phyloP scores from a whole-genome alignment of 2,113 vertebrate genomes.

The Myrmophylax atrothorax region DNA sequence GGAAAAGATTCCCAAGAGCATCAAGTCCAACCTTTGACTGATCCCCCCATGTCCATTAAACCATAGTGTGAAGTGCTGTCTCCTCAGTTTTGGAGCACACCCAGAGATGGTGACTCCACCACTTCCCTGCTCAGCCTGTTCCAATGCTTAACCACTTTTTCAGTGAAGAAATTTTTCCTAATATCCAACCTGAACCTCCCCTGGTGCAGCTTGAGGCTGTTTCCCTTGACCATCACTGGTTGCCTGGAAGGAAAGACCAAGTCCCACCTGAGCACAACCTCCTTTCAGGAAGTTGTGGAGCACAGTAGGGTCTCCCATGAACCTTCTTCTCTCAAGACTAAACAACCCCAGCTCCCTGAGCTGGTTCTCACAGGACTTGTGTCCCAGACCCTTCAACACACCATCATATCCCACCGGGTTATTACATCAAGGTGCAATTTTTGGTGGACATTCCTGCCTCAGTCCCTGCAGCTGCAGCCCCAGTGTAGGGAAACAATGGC shows the following conservation, averaged over 20 bases:
- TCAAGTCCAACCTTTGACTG: not conserved
- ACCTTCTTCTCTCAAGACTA: fast-evolving
- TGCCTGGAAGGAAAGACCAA: not conserved
- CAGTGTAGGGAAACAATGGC: not conserved
- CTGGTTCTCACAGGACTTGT: not conserved
- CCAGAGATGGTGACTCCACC: not conserved
- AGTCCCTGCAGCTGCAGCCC: not conserved
- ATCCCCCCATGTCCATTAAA: not conserved
- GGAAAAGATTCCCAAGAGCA: not conserved
- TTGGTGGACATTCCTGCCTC: not conserved
- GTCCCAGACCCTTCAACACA: not conserved
- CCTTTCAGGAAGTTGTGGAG: fast-evolving
- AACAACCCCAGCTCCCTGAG: not conserved
- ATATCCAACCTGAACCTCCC: not conserved
- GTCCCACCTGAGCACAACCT: not conserved
- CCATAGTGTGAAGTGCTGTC: too few relatives aligned
- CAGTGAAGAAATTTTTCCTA: not conserved
- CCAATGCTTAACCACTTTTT: not conserved
- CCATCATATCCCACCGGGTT: fast-evolving
- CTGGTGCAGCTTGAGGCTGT: not conserved
- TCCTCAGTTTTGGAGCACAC: not conserved
- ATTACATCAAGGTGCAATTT: not conserved
- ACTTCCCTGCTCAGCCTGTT: not conserved
- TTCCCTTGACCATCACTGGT: not conserved
- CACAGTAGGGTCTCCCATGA: fast-evolving